Percentiles rank a stretch among this genome's conserved stretches.
Conservation (phyloP, 2,113 vertebrate genomes). For the Sylvilagus bachmani region DNA sequence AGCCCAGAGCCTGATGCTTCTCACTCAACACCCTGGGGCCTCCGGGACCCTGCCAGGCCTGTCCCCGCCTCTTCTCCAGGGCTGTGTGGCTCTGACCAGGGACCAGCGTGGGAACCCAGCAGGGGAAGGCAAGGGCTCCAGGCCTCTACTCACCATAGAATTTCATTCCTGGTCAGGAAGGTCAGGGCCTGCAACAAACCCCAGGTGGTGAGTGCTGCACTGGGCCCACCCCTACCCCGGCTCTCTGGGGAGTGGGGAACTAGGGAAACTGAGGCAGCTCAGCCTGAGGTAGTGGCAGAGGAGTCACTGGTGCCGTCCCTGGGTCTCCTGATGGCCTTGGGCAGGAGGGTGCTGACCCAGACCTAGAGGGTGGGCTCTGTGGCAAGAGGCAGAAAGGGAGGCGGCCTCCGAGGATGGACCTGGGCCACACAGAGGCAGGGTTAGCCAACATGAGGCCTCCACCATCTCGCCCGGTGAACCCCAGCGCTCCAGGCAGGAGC, state of each 20-base stretch:
- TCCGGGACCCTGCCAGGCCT: too few relatives aligned
- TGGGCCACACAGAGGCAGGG: not conserved
- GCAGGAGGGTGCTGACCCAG: not conserved
- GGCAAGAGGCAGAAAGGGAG: not conserved
- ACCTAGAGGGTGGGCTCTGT: not conserved
- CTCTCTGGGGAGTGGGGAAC: not conserved
- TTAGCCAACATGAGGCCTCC: not conserved
- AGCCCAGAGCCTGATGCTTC: not conserved
- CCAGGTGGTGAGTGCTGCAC: not conserved
- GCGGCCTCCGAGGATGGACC: too few relatives aligned
- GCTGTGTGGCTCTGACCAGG: not conserved
- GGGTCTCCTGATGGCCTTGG: not conserved
- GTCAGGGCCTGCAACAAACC: conserved; percentile 82
- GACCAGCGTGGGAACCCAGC: not conserved
- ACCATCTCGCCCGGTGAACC: not conserved
- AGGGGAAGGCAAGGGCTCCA: not conserved
- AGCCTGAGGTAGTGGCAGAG: too few relatives aligned
- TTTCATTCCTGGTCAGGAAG: conserved; percentile 84
- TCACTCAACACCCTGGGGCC: not conserved
- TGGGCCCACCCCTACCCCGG: not conserved
- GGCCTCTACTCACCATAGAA: conserved; percentile 78
- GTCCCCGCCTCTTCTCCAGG: not conserved
- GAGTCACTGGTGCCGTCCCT: not conserved
- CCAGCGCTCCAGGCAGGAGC: not conserved
- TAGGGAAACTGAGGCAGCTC: not conserved